Base-by-base conservation (phyloP, 2,888 invertebrate species). In the Scrobipalpa costella region DNA sequence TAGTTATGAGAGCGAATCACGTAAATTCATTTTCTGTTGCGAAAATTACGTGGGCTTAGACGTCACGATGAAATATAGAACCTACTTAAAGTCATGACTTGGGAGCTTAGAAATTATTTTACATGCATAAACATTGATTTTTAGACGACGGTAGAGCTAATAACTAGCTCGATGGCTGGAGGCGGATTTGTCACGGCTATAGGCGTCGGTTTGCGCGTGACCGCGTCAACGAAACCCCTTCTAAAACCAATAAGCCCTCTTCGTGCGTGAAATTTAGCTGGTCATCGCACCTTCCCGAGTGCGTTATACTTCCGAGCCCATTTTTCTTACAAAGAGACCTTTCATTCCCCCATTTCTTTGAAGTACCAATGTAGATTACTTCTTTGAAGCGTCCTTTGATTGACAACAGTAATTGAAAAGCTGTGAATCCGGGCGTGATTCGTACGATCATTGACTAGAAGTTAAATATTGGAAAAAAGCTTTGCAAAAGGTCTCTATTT, bases 231-330 rank as follows among this genome's bases (percentile, higher is more conserved):
- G 66, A 64, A 66, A 63, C 70, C 68, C 68, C 70, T 72, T 72
- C 69, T 66, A 71, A 75, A 75, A 73, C 72, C 72, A 73, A 73
- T 74, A 77, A 71, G 71, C 67, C 69, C 66, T 68, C 70, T 71
- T 71, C 75, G 75, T 77, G 74, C 75, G 71, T 75, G 67, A 71
- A 73, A 74, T 71, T 68, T 67, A 59, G 71, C 69, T 71, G 68
- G 70, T 69, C 74, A 72, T 72, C 69, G 69, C 59, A 57, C 58
- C 65, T 63, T 19, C 47, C 19, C 49, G 19, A 55, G 55, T 33
- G 33, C 34, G 55, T 55, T 55, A 40, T 0, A 40, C 19, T 58
- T 40, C 58, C 40, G 21, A 58, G 40, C 21, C 58, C 58, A 38
- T 58, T 58, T 58, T 58, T 55, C 27, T 52, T 9, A 36, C 15